Percentiles rank a stretch among this genome's conserved stretches.
Evolutionary conservation across 2,888 invertebrate genomes (phyloP).

Genomic region (Macropis europaea): DNA sequence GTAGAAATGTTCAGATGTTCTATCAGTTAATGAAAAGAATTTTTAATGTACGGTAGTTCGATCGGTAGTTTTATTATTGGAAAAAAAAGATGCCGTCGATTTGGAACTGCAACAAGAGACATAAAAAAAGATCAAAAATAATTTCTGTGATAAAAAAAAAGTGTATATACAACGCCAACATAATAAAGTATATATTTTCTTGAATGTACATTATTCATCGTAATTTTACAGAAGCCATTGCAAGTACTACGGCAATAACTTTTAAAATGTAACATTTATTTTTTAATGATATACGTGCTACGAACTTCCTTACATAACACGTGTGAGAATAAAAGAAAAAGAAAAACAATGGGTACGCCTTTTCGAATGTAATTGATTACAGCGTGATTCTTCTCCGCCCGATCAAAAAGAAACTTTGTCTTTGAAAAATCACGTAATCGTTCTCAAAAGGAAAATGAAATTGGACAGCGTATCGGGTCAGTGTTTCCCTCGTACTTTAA

Average conservation of each 20-base stretch:
- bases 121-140: slow-evolving; percentile 18
- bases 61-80: background rate
- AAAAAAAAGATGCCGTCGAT: background rate
- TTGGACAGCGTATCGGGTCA: background rate
- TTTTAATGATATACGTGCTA: too few species aligned
- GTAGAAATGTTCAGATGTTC: background rate
- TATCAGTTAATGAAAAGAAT: background rate
- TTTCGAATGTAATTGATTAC: too few species aligned
- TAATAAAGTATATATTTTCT: slow-evolving; percentile 70
- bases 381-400: too few species aligned
- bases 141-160: slow-evolving; percentile 60
- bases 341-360: too few species aligned
- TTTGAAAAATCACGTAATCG: too few species aligned
- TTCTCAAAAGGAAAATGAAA: background rate
- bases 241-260: too few species aligned
- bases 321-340: too few species aligned
- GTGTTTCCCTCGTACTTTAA: slow-evolving; percentile 10
- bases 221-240: too few species aligned
- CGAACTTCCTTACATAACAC: too few species aligned
- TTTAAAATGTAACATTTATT: too few species aligned
- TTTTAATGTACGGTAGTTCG: background rate
- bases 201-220: slow-evolving; percentile 36
- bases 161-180: slow-evolving; percentile 57
- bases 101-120: background rate
- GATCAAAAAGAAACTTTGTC: too few species aligned